phyloP scores from a whole-genome alignment of 2,797 vertebrate genomes.

The Cottoperca gobio region DNA sequence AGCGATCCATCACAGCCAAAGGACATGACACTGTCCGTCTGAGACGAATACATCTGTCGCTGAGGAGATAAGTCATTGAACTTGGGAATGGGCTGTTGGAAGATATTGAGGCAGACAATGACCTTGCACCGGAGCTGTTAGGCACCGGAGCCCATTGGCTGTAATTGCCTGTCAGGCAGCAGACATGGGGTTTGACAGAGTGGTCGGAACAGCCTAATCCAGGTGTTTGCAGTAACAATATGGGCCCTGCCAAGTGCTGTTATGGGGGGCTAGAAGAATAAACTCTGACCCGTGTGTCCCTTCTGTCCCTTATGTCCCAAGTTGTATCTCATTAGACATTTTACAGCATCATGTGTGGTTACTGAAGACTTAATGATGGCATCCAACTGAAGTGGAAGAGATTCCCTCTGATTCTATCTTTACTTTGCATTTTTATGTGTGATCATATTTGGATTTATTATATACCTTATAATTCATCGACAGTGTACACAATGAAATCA shows the following conservation, averaged over 20 bases:
- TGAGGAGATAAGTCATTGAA: slow-evolving; percentile 61
- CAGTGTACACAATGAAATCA: not conserved
- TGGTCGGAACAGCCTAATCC: slow-evolving; percentile 55
- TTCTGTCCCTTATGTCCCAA: slow-evolving; percentile 1
- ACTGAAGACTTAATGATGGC: slow-evolving; percentile 13
- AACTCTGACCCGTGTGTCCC: slow-evolving; percentile 43
- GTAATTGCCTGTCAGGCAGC: slow-evolving; percentile 79
- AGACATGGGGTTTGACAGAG: slow-evolving; percentile 65
- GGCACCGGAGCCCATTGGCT: slow-evolving; percentile 58
- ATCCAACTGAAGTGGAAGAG: not conserved
- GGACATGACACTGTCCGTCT: slow-evolving; percentile 61
- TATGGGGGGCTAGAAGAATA: slow-evolving; percentile 39
- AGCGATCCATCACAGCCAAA: slow-evolving; percentile 50
- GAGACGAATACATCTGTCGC: slow-evolving; percentile 57
- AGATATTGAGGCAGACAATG: slow-evolving; percentile 50
- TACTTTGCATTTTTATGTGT: not conserved
- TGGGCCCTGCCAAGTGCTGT: slow-evolving; percentile 17
- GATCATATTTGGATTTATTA: not conserved
- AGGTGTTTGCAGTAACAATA: slow-evolving; percentile 66
- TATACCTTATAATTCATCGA: not conserved
- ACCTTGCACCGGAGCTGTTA: slow-evolving; percentile 67
- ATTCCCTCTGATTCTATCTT: not conserved
- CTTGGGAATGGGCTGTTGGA: slow-evolving; percentile 38
- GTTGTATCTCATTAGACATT: slow-evolving; percentile 14
- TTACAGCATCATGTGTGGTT: slow-evolving; percentile 8